Conservation (phyloP, 2,888 invertebrate genomes). For the Digitonthophagus gazella region DNA sequence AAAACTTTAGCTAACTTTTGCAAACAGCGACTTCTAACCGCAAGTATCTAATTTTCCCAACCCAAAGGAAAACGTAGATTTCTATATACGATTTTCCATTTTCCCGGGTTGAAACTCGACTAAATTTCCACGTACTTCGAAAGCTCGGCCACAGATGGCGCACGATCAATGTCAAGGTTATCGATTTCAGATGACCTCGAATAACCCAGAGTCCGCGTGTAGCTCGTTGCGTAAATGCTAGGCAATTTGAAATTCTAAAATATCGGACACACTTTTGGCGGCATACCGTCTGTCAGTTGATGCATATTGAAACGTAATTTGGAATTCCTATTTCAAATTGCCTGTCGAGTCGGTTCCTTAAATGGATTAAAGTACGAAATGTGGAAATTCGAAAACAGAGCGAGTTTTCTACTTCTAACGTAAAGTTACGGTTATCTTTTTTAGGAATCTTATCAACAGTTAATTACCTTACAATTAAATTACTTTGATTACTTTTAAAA, state of each 20-base stretch:
- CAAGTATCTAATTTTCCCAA: no score
- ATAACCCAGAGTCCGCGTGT: conserved; percentile 8
- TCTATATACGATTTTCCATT: not conserved
- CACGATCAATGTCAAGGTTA: conserved; percentile 9
- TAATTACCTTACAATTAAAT: no score
- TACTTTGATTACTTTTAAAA: no score
- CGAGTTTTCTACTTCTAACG: no score
- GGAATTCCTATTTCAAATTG: not conserved
- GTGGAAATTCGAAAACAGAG: not conserved
- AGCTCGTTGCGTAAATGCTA: not conserved
- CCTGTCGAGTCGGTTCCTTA: not conserved
- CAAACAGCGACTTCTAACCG: no score
- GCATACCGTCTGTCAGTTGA: not conserved
- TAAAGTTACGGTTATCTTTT: no score
- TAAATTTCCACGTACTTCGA: not conserved
- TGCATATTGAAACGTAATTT: not conserved
- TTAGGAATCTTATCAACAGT: no score
- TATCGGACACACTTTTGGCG: conserved; percentile 2
- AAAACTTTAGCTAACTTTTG: no score
- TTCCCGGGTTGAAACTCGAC: not conserved
- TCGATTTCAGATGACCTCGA: conserved; percentile 13
- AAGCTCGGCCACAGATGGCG: conserved; percentile 13
- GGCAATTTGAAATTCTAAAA: conserved; percentile 14
- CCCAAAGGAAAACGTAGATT: not conserved
- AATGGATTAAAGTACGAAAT: not conserved